Conservation (phyloP, 2,888 invertebrate species). For the Meiosimyza platycephala region DNA sequence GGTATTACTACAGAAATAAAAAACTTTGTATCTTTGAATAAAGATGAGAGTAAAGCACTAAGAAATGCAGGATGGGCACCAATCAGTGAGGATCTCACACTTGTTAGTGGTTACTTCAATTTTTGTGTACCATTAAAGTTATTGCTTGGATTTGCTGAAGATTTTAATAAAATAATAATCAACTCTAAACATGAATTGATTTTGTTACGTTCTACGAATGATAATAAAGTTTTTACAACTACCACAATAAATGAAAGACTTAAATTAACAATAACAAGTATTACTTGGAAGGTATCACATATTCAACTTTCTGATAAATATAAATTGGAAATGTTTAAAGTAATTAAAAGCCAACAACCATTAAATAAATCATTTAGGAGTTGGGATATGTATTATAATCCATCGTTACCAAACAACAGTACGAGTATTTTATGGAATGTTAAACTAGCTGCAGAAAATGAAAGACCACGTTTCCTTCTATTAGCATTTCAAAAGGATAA, state of each 20-base stretch:
- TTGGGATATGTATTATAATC: not conserved
- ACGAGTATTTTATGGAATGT: constrained; percentile 4
- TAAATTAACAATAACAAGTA: too few species aligned
- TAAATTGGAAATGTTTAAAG: too few species aligned
- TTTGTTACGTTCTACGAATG: constrained; percentile 36
- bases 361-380: constrained; percentile 6
- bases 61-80: constrained; percentile 42
- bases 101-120: constrained; percentile 47
- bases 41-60: constrained; percentile 34
- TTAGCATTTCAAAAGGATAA: not conserved
- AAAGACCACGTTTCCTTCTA: too few species aligned
- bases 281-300: too few species aligned
- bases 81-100: constrained; percentile 37
- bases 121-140: constrained; percentile 55
- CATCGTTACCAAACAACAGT: not conserved
- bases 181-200: constrained; percentile 62
- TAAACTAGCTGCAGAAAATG: not conserved
- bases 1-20: constrained; percentile 59
- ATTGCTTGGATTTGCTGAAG: constrained; percentile 59
- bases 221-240: constrained; percentile 29
- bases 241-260: not conserved
- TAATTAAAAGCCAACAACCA: not conserved
- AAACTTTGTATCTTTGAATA: constrained; percentile 55
- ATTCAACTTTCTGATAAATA: too few species aligned
- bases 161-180: constrained; percentile 60